These are phyloP conservation scores for Oreochromis niloticus DNA, from an alignment of 2,113 vertebrate genomes.

Conservation along the genomic window DNA sequence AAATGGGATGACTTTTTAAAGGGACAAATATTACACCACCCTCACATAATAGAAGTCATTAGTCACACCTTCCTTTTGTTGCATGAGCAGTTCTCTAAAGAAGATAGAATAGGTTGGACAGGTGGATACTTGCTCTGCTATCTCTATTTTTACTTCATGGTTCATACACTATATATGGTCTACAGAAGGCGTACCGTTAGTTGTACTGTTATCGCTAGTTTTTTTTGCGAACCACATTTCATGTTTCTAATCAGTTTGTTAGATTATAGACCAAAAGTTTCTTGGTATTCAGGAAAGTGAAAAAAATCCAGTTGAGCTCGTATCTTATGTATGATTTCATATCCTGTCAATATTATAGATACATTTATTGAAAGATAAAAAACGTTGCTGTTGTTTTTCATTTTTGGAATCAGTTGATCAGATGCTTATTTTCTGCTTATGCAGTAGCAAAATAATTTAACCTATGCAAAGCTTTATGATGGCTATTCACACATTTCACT, in stretches of 20 bases:
- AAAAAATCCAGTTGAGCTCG: not conserved
- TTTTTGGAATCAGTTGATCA: not conserved
- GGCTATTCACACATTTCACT: not conserved
- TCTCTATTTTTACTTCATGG: not conserved
- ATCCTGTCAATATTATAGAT: not conserved
- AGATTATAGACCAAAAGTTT: constrained; percentile 18
- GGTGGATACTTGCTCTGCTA: not conserved
- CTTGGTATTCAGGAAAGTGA: constrained; percentile 32
- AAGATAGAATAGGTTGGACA: not conserved
- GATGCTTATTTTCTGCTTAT: not conserved
- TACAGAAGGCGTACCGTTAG: not conserved
- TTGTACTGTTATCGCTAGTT: not conserved
- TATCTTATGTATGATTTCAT: not conserved
- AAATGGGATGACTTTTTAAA: not conserved
- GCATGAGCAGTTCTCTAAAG: not conserved
- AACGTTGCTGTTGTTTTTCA: not conserved
- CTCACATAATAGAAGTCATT: not conserved
- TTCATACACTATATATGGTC: not conserved
- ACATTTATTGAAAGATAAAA: not conserved
- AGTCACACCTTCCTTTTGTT: not conserved
- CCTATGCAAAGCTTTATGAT: not conserved
- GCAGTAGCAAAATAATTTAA: not conserved
- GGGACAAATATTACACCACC: not conserved
- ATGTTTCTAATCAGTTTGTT: not conserved
- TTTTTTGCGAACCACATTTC: constrained; percentile 18